Evolutionary conservation across 2,797 vertebrate genomes (phyloP), one percentile per base, ranked within the genome.

Genomic region (Eleutherodactylus coqui): DNA sequence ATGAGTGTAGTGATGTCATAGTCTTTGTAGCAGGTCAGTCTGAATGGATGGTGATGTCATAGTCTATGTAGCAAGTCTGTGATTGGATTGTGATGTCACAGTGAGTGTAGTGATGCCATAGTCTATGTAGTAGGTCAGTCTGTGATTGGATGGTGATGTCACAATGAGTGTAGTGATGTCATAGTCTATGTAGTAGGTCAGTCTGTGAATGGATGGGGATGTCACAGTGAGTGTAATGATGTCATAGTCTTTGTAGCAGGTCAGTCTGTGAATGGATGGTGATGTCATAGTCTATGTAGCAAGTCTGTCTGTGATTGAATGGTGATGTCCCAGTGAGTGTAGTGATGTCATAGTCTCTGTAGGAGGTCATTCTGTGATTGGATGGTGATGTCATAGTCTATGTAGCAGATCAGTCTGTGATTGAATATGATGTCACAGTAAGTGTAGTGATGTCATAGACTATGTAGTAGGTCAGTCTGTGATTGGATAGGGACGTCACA

Each of bases 351-450:
- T 16, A 36, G 32, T 21, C n/a, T 27, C n/a, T 11, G 67, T 36
- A 70, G 67, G 24, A 29, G 24, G 58, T 5, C 7, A 60, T 24
- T 60, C 24, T 60, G 58, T 60, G 58, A 60, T 60, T 60, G 58
- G 58, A 60, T 27, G 58, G n/a, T n/a, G n/a, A 27, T 60, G n/a
- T 60, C 62, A 64, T 16, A 64, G 62, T 64, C 62, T 34, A 64
- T 64, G 62, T 64, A 64, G 29, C 62, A 17, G 14, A 16, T 19
- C 29, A 69, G 32, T 69, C 29, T 69, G 64, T 69, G 32, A 69
- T 69, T 69, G 58, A n/a, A 60, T 60, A 34, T 69, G 64, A 69
- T 36, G 32, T 69, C 64, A 69, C 58, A 60, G 5, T 60, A n/a
- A 29, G 58, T n/a, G n/a, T n/a, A n/a, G 24, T 49, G 47, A 60